Evolutionary conservation across 2,113 vertebrate species (phyloP).

Genomic region (Empidonax traillii): DNA sequence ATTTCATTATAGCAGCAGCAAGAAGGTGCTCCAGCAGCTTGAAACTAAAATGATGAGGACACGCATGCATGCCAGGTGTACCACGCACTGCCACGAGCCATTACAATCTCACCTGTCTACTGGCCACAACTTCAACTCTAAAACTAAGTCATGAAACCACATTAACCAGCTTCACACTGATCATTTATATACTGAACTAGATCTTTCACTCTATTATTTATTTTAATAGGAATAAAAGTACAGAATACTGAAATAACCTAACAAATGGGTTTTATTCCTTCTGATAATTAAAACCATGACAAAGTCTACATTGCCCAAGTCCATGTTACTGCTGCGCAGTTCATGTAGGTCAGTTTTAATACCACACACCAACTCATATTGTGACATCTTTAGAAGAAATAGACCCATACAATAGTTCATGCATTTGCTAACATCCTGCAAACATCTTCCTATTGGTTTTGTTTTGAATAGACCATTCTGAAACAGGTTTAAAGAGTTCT

Average conservation of each 20-base stretch:
- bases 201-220: not conserved
- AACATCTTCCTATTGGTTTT: not conserved
- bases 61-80: rapidly evolving
- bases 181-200: not conserved
- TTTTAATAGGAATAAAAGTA: not conserved
- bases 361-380: not conserved
- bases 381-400: not conserved
- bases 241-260: not conserved
- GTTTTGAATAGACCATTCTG: not conserved
- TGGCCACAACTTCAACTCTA: not conserved
- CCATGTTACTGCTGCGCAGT: not conserved
- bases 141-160: not conserved
- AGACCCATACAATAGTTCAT: not conserved
- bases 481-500: not conserved
- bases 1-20: conserved; percentile 24
- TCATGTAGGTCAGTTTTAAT: not conserved
- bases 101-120: not conserved
- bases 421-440: not conserved
- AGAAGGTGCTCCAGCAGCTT: not conserved
- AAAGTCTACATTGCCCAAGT: not conserved
- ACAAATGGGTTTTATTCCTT: not conserved
- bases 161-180: not conserved
- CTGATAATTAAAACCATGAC: not conserved
- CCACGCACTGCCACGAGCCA: not conserved
- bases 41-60: not conserved